Percentiles rank a stretch among this genome's conserved stretches.
These are phyloP conservation scores for Stegophylla sp. DNA, from an alignment of 2,888 invertebrate species.

Conservation along the genomic window DNA sequence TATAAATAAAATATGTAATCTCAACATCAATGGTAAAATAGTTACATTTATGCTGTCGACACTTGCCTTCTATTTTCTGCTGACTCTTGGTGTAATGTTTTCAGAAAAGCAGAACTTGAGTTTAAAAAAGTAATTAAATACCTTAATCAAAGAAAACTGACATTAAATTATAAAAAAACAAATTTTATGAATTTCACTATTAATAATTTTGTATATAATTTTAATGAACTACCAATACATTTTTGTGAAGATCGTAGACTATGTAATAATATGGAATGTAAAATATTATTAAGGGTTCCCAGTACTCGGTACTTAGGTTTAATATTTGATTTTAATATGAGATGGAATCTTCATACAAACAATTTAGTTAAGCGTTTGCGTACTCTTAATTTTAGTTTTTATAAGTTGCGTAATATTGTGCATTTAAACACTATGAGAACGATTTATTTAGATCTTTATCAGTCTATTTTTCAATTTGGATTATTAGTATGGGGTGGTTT, in stretches of 20 bases:
- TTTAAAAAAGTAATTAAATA: not conserved
- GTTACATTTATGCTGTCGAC: too few relatives aligned
- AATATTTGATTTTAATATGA: too few relatives aligned
- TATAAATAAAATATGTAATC: not conserved
- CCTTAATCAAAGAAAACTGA: not conserved
- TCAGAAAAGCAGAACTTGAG: not conserved
- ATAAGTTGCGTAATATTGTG: too few relatives aligned
- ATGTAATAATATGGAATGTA: not conserved
- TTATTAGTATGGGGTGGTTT: too few relatives aligned
- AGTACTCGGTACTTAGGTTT: not conserved
- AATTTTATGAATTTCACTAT: not conserved
- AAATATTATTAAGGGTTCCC: too few relatives aligned
- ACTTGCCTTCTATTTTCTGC: not conserved
- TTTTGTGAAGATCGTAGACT: not conserved
- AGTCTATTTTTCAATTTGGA: too few relatives aligned
- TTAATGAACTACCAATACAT: not conserved
- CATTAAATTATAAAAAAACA: not conserved
- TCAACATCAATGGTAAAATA: not conserved
- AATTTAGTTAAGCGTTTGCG: too few relatives aligned
- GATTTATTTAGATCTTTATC: too few relatives aligned
- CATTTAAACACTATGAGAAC: too few relatives aligned
- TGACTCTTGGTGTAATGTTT: not conserved
- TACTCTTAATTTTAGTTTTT: too few relatives aligned
- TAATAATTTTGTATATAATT: not conserved
- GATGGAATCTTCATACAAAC: too few relatives aligned